These are phyloP conservation scores for Empis stercorea DNA, from an alignment of 2,888 invertebrate genomes.

Conservation along the genomic window DNA sequence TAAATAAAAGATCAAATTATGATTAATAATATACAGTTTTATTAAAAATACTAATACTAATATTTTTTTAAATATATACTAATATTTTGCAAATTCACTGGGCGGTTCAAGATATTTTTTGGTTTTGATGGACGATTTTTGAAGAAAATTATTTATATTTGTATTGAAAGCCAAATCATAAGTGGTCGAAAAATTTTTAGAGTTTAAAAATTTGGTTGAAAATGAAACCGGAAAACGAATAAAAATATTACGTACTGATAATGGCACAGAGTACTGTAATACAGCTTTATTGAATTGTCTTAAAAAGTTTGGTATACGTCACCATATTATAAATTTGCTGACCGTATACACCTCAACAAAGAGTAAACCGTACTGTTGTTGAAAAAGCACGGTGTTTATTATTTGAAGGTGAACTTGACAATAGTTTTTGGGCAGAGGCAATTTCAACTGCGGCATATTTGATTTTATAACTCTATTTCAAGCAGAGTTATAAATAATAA, in stretches of 20 bases:
- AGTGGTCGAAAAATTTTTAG: too few species aligned
- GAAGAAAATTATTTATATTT: too few species aligned
- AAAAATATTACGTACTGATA: background rate
- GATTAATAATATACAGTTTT: too few species aligned
- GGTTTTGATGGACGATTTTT: too few species aligned
- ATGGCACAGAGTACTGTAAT: background rate
- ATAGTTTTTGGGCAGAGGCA: slow-evolving; percentile 12
- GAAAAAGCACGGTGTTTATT: slow-evolving; percentile 11
- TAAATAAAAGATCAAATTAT: too few species aligned
- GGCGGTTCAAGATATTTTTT: too few species aligned
- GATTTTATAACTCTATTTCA: background rate
- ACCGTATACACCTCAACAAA: background rate
- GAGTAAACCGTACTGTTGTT: slow-evolving; percentile 10
- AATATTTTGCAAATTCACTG: too few species aligned
- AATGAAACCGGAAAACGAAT: background rate
- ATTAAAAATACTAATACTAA: too few species aligned
- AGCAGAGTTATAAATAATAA: slow-evolving; percentile 2
- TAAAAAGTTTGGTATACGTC: background rate
- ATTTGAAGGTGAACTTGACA: slow-evolving; percentile 3
- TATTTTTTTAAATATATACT: too few species aligned
- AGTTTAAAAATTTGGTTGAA: too few species aligned
- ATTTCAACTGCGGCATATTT: slow-evolving; percentile 13
- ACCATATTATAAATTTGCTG: background rate
- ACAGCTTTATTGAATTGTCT: background rate
- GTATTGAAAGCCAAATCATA: too few species aligned